phyloP scores from a whole-genome alignment of 2,888 invertebrate species.

The Gryllus longicercus region DNA sequence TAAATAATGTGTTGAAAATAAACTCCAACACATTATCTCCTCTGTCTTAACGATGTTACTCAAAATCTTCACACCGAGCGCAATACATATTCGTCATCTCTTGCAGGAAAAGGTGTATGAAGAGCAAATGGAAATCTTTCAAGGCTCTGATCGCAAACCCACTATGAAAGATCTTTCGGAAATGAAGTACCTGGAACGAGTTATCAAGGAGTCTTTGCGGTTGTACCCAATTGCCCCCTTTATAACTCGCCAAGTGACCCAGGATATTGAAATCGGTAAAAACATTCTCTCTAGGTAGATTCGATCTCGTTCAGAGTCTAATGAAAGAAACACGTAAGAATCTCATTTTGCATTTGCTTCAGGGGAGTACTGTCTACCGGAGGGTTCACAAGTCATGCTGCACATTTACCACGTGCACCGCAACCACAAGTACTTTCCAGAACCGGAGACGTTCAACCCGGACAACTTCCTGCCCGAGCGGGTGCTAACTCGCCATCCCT shows the following conservation, averaged over 20 bases:
- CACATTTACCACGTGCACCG: constrained; percentile 61
- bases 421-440: too few relatives aligned
- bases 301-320: not conserved
- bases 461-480: too few relatives aligned
- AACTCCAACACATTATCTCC: too few relatives aligned
- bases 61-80: too few relatives aligned
- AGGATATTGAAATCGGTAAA: constrained; percentile 52
- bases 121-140: constrained; percentile 45
- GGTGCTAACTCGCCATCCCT: too few relatives aligned
- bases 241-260: constrained; percentile 43
- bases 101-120: constrained; percentile 48
- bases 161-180: constrained; percentile 38
- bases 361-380: constrained; percentile 54
- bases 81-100: too few relatives aligned
- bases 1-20: too few relatives aligned
- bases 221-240: constrained; percentile 41
- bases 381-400: constrained; percentile 52
- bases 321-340: too few relatives aligned
- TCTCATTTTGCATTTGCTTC: constrained; percentile 35
- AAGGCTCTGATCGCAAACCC: constrained; percentile 36
- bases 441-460: too few relatives aligned
- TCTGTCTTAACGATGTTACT: too few relatives aligned
- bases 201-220: constrained; percentile 40
- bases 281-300: not conserved
- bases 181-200: constrained; percentile 40